Percentiles rank a stretch among this genome's conserved stretches.
phyloP scores from a whole-genome alignment of 2,888 invertebrate genomes.

The Gymnosoma rotundatum region DNA sequence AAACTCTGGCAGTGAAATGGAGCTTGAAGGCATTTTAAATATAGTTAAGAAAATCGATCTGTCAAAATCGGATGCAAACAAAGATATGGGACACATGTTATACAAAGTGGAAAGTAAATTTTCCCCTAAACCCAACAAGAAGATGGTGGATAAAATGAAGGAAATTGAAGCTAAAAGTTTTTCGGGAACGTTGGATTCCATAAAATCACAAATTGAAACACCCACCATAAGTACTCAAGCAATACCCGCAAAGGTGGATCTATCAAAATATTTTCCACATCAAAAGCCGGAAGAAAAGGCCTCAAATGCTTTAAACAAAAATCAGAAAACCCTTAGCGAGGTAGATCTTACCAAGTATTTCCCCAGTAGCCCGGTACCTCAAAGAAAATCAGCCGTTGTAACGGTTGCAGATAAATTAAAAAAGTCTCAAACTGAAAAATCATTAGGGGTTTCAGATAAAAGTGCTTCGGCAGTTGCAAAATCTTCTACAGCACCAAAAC shows the following conservation, averaged over 20 bases:
- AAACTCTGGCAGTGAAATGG: slow-evolving; percentile 74
- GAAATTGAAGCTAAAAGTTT: slow-evolving; percentile 81
- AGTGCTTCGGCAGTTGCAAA: not conserved
- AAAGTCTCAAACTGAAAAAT: slow-evolving; percentile 77
- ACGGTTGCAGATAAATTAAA: slow-evolving; percentile 78
- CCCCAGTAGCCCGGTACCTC: slow-evolving; percentile 79
- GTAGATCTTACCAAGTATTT: slow-evolving; percentile 82
- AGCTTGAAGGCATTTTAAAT: slow-evolving; percentile 77
- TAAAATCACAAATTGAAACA: slow-evolving; percentile 79
- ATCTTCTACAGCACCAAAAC: slow-evolving; percentile 67
- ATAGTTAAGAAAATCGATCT: slow-evolving; percentile 76
- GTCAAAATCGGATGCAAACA: slow-evolving; percentile 66
- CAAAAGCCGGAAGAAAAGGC: slow-evolving; percentile 78
- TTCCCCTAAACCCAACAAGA: slow-evolving; percentile 73
- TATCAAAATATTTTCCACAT: slow-evolving; percentile 82
- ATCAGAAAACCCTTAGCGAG: slow-evolving; percentile 81
- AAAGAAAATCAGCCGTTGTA: slow-evolving; percentile 77
- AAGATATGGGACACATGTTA: slow-evolving; percentile 76
- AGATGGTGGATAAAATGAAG: slow-evolving; percentile 77
- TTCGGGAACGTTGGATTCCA: slow-evolving; percentile 80
- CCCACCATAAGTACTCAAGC: slow-evolving; percentile 79
- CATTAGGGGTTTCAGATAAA: slow-evolving; percentile 2
- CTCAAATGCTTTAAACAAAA: slow-evolving; percentile 77
- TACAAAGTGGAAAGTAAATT: slow-evolving; percentile 75
- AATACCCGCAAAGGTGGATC: slow-evolving; percentile 76